Conservation (phyloP, 30 jellyfish, hydroid and myxozoan genomes). For the Aurelia sp. region DNA sequence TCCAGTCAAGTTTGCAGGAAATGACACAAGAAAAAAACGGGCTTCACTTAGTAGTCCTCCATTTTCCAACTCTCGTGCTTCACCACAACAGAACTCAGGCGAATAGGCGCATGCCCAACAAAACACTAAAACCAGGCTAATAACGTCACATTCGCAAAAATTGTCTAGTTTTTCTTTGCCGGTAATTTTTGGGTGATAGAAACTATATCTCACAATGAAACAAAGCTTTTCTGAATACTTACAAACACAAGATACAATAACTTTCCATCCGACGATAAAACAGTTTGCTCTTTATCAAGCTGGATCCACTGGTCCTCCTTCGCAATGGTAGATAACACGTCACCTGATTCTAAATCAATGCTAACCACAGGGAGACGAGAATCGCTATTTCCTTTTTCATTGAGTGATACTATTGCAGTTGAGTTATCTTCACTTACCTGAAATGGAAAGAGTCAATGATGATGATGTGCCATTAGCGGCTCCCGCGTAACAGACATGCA, state of each 20-base stretch:
- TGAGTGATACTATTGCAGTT: constrained; percentile 18
- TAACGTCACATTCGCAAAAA: too few species aligned
- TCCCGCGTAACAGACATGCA: too few species aligned
- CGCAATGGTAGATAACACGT: constrained; percentile 7
- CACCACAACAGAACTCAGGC: too few species aligned
- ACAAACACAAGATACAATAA: constrained; percentile 29
- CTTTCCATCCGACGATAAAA: constrained; percentile 52
- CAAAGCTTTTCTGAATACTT: not conserved
- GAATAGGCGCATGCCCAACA: too few species aligned
- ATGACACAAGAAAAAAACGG: too few species aligned
- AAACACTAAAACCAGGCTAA: too few species aligned
- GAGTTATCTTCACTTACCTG: constrained; percentile 67
- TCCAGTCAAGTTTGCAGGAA: too few species aligned
- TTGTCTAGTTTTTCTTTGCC: too few species aligned
- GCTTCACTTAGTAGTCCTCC: too few species aligned
- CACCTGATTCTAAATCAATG: constrained; percentile 20
- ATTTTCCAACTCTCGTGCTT: too few species aligned
- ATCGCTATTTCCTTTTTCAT: not conserved
- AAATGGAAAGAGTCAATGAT: not conserved
- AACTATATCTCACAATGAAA: not conserved
- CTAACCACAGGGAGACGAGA: constrained; percentile 26
- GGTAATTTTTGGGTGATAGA: too few species aligned
- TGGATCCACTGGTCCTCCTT: constrained; percentile 41
- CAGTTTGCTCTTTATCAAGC: constrained; percentile 38
- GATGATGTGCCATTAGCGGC: too few species aligned